These are phyloP conservation scores for Stylophora pistillata DNA, from an alignment of 64 coral and sea anemone species.

Conservation along the genomic window DNA sequence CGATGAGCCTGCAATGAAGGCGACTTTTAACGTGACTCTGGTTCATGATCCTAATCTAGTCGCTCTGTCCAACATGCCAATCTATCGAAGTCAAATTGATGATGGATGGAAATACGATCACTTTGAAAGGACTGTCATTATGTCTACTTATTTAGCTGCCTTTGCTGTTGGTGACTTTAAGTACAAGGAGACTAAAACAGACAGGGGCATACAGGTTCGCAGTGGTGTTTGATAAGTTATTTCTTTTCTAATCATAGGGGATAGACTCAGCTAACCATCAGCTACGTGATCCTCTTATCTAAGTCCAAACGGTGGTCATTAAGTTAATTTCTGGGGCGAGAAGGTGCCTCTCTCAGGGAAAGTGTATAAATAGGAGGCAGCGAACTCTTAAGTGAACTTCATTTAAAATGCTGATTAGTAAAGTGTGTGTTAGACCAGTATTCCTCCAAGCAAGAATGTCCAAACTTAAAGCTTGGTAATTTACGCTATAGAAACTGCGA, in stretches of 20 bases:
- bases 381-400: too few species aligned
- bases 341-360: too few species aligned
- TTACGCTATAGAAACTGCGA: too few species aligned
- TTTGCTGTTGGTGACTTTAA: conserved; percentile 69
- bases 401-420: too few species aligned
- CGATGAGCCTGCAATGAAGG: conserved; percentile 74
- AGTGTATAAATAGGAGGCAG: too few species aligned
- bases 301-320: too few species aligned
- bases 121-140: conserved; percentile 49
- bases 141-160: conserved; percentile 73
- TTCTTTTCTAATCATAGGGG: not conserved
- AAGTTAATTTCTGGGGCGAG: too few species aligned
- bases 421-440: too few species aligned
- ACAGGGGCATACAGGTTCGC: conserved; percentile 24
- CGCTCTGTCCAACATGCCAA: conserved; percentile 74
- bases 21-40: conserved; percentile 59
- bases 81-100: conserved; percentile 9
- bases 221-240: not conserved
- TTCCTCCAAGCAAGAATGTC: too few species aligned
- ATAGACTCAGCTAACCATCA: too few species aligned
- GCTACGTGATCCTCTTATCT: too few species aligned
- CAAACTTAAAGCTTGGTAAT: too few species aligned
- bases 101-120: conserved; percentile 48
- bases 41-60: conserved; percentile 46
- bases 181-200: conserved; percentile 37